phyloP scores from a whole-genome alignment of 2,113 vertebrate species.

The Phrynocephalus versicolor region DNA sequence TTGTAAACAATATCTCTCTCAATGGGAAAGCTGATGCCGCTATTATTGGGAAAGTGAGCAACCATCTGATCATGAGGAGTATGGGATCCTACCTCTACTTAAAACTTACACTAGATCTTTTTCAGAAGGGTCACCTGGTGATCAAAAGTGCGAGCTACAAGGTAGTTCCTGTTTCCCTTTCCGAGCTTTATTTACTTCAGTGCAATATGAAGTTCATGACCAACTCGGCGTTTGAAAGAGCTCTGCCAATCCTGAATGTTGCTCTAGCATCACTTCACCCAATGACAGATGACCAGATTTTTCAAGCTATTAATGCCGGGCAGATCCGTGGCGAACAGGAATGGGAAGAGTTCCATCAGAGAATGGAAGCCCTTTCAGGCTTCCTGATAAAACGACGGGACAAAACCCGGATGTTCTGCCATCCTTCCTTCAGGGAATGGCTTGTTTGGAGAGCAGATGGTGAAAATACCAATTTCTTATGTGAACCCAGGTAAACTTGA shows the following conservation, averaged over 20 bases:
- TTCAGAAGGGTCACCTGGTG: constrained; percentile 93
- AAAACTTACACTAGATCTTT: constrained; percentile 95
- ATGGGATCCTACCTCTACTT: constrained; percentile 96
- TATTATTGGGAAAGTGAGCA: constrained; percentile 89
- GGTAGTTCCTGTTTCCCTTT: constrained; percentile 94
- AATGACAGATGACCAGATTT: constrained; percentile 97
- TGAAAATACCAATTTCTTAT: constrained; percentile 93
- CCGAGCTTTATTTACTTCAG: constrained; percentile 96
- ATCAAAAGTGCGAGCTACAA: constrained; percentile 98
- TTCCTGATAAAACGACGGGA: constrained; percentile 93
- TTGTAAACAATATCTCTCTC: constrained; percentile 93
- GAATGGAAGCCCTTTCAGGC: constrained; percentile 91
- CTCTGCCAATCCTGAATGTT: constrained; percentile 89
- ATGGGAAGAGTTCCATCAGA: constrained; percentile 95
- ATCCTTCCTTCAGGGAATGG: constrained; percentile 98
- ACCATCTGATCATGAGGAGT: constrained; percentile 92
- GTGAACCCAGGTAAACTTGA: constrained; percentile 90
- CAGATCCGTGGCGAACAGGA: constrained; percentile 81
- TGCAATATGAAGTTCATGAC: constrained; percentile 99
- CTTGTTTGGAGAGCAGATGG: constrained; percentile 95
- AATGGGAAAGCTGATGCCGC: constrained; percentile 91
- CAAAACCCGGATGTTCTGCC: constrained; percentile 98
- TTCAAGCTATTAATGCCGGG: constrained; percentile 90
- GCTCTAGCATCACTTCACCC: constrained; percentile 94
- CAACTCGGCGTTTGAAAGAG: constrained; percentile 91